These are phyloP conservation scores for Phainopepla nitens DNA, from an alignment of 2,113 vertebrate species.

Conservation along the genomic window DNA sequence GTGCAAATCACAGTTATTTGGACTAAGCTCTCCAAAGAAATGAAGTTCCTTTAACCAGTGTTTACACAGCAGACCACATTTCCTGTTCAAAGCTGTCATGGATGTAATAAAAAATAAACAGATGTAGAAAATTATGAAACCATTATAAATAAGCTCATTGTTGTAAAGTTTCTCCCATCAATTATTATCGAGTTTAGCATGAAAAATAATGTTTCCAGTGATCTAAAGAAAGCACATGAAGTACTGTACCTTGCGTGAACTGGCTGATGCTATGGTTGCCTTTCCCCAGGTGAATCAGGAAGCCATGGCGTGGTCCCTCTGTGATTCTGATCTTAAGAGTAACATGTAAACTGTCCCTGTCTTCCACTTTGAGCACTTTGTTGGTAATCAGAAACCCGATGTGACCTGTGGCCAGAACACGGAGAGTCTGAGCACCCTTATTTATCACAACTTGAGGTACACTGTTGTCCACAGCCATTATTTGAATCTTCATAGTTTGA, in stretches of 20 bases:
- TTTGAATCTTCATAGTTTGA: slow-evolving; percentile 86
- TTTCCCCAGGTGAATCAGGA: slow-evolving; percentile 85
- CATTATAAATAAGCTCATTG: neutral
- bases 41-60: neutral
- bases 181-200: neutral
- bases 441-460: slow-evolving; percentile 86
- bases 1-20: neutral
- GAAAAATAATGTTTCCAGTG: neutral
- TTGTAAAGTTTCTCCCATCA: neutral
- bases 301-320: slow-evolving; percentile 79
- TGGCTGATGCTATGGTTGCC: slow-evolving; percentile 87
- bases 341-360: slow-evolving; percentile 81
- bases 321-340: slow-evolving; percentile 83
- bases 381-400: slow-evolving; percentile 87
- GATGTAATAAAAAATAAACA: neutral
- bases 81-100: neutral
- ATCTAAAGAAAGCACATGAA: neutral
- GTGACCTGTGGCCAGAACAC: slow-evolving; percentile 80
- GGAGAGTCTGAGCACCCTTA: slow-evolving; percentile 85
- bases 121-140: neutral
- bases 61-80: neutral
- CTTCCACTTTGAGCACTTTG: slow-evolving; percentile 87
- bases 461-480: slow-evolving; percentile 85
- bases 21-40: neutral
- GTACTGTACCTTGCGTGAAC: slow-evolving; percentile 88